These are phyloP conservation scores for Brachypterus glaber DNA, from an alignment of 2,888 invertebrate genomes.

Conservation along the genomic window DNA sequence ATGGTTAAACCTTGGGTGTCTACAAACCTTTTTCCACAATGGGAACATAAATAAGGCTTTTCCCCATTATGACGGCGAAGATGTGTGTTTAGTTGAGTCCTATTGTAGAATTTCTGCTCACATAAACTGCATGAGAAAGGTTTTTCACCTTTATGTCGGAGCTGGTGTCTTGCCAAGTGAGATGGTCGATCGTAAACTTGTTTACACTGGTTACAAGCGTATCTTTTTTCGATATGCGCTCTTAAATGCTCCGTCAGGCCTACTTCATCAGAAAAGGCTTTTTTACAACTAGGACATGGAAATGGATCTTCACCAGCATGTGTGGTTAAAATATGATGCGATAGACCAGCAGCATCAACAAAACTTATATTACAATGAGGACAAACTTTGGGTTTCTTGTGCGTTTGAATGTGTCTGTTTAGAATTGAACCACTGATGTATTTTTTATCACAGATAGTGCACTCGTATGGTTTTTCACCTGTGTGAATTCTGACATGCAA, in stretches of 20 bases:
- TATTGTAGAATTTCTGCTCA: conserved; percentile 53
- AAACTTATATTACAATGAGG: too few species aligned
- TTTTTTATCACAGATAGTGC: conserved; percentile 36
- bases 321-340: too few species aligned
- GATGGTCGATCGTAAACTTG: too few species aligned
- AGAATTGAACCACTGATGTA: conserved; percentile 31
- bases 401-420: conserved; percentile 36
- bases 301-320: conserved; percentile 38
- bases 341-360: too few species aligned
- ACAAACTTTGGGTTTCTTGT: too few species aligned
- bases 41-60: conserved; percentile 49
- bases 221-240: conserved; percentile 37
- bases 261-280: conserved; percentile 37
- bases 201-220: too few species aligned
- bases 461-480: too few species aligned
- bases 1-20: conserved; percentile 53
- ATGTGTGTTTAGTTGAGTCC: conserved; percentile 55
- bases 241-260: conserved; percentile 36
- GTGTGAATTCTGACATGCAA: too few species aligned
- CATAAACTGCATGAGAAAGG: conserved; percentile 48
- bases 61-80: conserved; percentile 55
- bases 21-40: conserved; percentile 53
- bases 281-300: conserved; percentile 36
- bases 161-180: too few species aligned
- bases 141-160: conserved; percentile 35